A percentile compares a stretch with the other conserved stretches of the same genome.
phyloP scores from a whole-genome alignment of 1,140 invertebrate genomes.

The Phymastichus coffea region DNA sequence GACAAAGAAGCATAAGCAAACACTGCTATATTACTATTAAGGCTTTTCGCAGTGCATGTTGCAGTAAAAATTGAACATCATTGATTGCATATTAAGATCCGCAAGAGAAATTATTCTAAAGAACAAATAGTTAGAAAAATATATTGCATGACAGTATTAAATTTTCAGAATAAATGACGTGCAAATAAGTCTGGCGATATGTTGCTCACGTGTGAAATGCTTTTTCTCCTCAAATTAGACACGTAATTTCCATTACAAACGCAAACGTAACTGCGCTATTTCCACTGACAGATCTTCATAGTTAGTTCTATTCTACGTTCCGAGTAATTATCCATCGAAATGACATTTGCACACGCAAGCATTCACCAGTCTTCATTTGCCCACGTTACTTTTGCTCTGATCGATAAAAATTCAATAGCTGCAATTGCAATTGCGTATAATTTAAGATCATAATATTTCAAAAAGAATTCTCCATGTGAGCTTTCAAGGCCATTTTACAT shows the following conservation, averaged over 20 bases:
- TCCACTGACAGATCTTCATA: not conserved
- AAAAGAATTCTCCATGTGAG: no score
- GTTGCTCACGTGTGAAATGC: not conserved
- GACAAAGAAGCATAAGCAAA: slow-evolving; percentile 22
- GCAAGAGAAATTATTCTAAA: no score
- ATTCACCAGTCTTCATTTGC: no score
- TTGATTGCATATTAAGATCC: no score
- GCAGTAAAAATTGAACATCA: not conserved
- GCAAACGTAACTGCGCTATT: not conserved
- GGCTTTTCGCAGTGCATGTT: slow-evolving; percentile 2
- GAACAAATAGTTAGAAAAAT: no score
- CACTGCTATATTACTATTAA: not conserved
- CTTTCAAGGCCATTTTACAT: no score
- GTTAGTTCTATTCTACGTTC: not conserved
- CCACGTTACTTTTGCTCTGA: no score
- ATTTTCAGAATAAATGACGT: not conserved
- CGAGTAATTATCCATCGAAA: not conserved
- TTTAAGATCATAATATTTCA: no score
- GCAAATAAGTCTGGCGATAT: not conserved
- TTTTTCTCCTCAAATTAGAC: no score
- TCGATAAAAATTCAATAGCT: no score
- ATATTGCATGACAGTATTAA: not conserved
- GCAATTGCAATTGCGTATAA: no score
- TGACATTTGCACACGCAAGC: slow-evolving; percentile 6
- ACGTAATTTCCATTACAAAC: not conserved